These are phyloP conservation scores for Morpho deidamia DNA, from an alignment of 2,888 invertebrate genomes.

Conservation along the genomic window DNA sequence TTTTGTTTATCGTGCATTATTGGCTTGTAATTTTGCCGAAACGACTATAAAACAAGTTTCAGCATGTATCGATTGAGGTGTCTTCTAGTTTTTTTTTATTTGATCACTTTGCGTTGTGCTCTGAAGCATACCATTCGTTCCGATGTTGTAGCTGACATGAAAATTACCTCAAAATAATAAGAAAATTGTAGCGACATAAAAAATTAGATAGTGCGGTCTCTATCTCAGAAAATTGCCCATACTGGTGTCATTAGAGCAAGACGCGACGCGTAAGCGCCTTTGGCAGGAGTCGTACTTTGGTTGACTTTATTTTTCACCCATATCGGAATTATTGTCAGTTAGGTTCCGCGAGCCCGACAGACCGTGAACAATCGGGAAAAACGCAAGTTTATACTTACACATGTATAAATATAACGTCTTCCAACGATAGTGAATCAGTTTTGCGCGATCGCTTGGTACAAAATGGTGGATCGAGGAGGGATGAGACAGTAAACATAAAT, in stretches of 20 bases:
- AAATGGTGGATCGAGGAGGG: slow-evolving; percentile 62
- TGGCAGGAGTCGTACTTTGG: slow-evolving; percentile 42
- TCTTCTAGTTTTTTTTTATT: background rate
- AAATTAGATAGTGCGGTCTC: slow-evolving; percentile 45
- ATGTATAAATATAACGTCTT: slow-evolving; percentile 72
- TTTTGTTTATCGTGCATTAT: no score
- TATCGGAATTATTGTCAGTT: slow-evolving; percentile 52
- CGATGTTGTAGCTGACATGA: slow-evolving; percentile 37
- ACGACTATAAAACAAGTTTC: no score
- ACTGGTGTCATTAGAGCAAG: slow-evolving; percentile 52
- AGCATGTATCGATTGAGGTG: no score
- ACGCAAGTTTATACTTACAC: slow-evolving; percentile 67
- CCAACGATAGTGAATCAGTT: slow-evolving; percentile 68
- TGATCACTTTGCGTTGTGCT: background rate
- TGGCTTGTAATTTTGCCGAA: no score
- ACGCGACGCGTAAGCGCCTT: slow-evolving; percentile 49
- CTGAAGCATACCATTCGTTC: slow-evolving; percentile 10
- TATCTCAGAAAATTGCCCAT: slow-evolving; percentile 31
- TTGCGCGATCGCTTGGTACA: slow-evolving; percentile 70
- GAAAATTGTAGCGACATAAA: slow-evolving; percentile 38
- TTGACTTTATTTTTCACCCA: slow-evolving; percentile 47
- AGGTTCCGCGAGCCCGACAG: slow-evolving; percentile 50
- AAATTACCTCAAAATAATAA: slow-evolving; percentile 42
- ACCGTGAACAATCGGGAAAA: slow-evolving; percentile 68
- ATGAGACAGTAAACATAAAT: slow-evolving; percentile 32